Conservation (phyloP, 2,888 invertebrate species). For the Phalera bucephala region DNA sequence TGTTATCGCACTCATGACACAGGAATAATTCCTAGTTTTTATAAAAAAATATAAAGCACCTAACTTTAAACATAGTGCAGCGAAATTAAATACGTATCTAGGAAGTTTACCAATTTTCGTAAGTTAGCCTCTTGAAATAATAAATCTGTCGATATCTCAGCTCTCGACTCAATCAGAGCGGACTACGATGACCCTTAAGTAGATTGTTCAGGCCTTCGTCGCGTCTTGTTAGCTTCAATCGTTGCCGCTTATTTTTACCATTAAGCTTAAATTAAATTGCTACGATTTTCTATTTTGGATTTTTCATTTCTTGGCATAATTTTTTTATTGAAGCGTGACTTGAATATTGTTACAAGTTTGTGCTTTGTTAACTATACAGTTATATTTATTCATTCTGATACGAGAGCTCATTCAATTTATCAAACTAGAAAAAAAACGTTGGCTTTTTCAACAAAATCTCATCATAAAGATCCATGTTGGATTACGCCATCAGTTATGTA, state of each 20-base stretch:
- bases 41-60: too few species aligned
- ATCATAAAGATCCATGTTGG: too few species aligned
- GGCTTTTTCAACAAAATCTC: too few species aligned
- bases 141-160: slow-evolving; percentile 37
- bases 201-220: slow-evolving; percentile 41
- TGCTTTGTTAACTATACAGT: background rate
- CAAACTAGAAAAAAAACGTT: background rate
- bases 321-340: background rate
- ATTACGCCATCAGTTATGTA: too few species aligned
- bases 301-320: background rate
- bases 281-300: slow-evolving; percentile 21
- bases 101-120: slow-evolving; percentile 2
- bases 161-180: slow-evolving; percentile 39
- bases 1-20: too few species aligned
- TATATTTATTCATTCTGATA: background rate
- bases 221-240: slow-evolving; percentile 40
- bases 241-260: slow-evolving; percentile 40
- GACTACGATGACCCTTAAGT: slow-evolving; percentile 30
- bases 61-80: too few species aligned
- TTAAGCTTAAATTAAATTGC: slow-evolving; percentile 27
- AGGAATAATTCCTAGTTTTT: too few species aligned
- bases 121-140: slow-evolving; percentile 27
- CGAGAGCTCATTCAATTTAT: background rate
- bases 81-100: too few species aligned
- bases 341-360: background rate